Conservation (phyloP, 2,888 invertebrate species). For the Cetonia aurata region DNA sequence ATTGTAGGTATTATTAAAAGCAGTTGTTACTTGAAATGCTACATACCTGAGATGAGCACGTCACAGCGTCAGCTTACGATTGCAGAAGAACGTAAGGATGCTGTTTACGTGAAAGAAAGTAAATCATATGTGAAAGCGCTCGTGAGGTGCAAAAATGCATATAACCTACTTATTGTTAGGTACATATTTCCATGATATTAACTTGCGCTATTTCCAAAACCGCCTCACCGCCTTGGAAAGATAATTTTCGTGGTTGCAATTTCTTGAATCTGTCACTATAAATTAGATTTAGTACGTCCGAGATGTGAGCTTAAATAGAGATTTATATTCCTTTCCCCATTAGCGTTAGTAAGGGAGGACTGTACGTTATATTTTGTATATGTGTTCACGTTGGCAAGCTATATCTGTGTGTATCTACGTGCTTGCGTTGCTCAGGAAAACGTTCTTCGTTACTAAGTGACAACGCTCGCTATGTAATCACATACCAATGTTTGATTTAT, state of each 20-base stretch:
- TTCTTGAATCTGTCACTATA: conserved; percentile 52
- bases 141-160: conserved; percentile 38
- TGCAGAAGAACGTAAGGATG: not conserved
- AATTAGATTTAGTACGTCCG: conserved; percentile 53
- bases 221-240: conserved; percentile 5
- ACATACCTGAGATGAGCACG: too few relatives aligned
- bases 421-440: conserved; percentile 47
- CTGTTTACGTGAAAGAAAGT: not conserved
- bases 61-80: too few relatives aligned
- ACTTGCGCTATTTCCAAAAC: conserved; percentile 5
- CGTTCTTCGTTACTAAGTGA: conserved; percentile 37
- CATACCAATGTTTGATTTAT: conserved; percentile 19
- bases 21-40: too few relatives aligned
- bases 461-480: conserved; percentile 23
- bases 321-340: conserved; percentile 51
- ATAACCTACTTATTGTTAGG: conserved; percentile 37
- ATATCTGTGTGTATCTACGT: not conserved
- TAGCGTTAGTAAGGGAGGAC: conserved; percentile 45
- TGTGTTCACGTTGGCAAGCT: not conserved
- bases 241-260: conserved; percentile 50
- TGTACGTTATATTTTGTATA: conserved; percentile 22
- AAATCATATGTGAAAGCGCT: conserved; percentile 11
- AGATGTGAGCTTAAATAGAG: conserved; percentile 51
- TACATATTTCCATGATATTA: conserved; percentile 7
- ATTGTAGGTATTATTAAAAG: too few relatives aligned